phyloP scores from a whole-genome alignment of 2,113 vertebrate genomes.

The Dasyornis broadbenti region DNA sequence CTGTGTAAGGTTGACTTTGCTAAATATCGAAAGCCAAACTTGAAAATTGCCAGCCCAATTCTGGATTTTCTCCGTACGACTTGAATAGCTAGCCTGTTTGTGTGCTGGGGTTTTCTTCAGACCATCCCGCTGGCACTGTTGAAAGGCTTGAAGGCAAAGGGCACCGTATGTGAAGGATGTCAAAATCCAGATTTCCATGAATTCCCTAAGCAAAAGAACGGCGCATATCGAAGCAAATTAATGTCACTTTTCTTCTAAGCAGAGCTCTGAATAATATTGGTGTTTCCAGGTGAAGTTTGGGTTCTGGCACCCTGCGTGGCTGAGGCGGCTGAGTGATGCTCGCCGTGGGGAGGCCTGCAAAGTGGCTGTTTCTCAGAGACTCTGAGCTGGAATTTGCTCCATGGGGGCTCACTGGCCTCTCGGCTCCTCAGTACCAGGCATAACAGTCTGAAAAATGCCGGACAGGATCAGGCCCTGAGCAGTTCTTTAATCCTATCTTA shows the following conservation, averaged over 20 bases:
- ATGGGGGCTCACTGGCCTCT: not conserved
- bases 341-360: rapidly evolving
- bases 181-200: not conserved
- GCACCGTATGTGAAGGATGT: not conserved
- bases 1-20: not conserved
- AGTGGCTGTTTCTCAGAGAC: not conserved
- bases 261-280: not conserved
- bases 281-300: not conserved
- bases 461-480: not conserved
- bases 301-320: not conserved
- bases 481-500: conserved; percentile 22
- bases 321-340: not conserved
- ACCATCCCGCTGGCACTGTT: not conserved
- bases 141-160: not conserved
- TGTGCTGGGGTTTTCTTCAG: not conserved
- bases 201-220: not conserved
- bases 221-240: not conserved
- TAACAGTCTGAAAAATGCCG: not conserved
- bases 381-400: not conserved
- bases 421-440: not conserved
- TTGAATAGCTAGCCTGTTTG: rapidly evolving
- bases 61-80: not conserved
- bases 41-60: not conserved
- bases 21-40: not conserved
- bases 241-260: not conserved